phyloP scores from a whole-genome alignment of 2,797 vertebrate genomes.

The Cossypha dichroa region DNA sequence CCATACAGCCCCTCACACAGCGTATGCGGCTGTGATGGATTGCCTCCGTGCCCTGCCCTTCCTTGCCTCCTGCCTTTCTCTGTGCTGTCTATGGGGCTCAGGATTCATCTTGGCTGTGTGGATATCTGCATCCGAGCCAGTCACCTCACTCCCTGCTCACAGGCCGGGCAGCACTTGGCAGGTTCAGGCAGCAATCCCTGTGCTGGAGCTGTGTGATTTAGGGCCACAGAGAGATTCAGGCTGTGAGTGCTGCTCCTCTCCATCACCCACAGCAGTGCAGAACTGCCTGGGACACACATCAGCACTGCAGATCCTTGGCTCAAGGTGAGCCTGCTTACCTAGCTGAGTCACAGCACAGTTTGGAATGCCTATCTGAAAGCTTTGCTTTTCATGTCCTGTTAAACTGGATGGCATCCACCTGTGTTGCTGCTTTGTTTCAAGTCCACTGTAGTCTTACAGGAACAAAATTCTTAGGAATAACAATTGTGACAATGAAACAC shows the following conservation, averaged over 20 bases:
- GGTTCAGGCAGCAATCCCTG: neutral
- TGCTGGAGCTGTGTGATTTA: neutral
- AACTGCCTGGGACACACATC: neutral
- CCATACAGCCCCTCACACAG: neutral
- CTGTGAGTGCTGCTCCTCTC: neutral
- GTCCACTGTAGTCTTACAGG: neutral
- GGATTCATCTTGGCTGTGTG: accelerated
- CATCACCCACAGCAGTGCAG: neutral
- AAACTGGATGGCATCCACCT: neutral
- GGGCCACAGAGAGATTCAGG: neutral
- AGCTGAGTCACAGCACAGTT: neutral
- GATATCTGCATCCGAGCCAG: neutral
- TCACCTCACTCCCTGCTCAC: accelerated
- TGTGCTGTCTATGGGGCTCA: neutral
- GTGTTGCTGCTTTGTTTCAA: neutral
- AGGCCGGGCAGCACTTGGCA: accelerated
- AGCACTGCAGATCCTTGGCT: neutral
- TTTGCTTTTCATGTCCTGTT: neutral
- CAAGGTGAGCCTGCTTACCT: neutral
- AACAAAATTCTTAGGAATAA: neutral
- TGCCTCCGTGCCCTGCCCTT: neutral
- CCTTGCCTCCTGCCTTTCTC: neutral
- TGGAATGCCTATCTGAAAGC: neutral
- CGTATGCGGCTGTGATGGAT: neutral
- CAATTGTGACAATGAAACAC: neutral